Evolutionary conservation across 2,113 vertebrate genomes (phyloP).

Genomic region (Bothrops jararaca): DNA sequence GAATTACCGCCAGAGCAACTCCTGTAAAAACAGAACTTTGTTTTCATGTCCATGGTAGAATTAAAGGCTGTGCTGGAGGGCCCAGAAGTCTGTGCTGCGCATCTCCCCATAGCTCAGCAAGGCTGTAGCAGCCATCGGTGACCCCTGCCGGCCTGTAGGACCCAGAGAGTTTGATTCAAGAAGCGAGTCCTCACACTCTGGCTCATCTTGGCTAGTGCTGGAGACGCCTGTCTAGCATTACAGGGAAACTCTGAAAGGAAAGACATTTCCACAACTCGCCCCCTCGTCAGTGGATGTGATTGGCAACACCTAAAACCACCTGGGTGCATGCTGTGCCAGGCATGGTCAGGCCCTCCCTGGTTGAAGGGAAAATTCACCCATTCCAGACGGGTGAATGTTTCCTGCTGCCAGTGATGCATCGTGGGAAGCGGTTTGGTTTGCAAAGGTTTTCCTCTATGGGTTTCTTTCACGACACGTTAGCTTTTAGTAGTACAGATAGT

Average conservation of each 20-base stretch:
- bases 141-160: not conserved
- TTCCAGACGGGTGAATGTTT: not conserved
- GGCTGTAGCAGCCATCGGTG: not conserved
- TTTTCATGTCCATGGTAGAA: not conserved
- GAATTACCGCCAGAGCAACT: not conserved
- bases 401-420: not conserved
- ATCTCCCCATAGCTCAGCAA: not conserved
- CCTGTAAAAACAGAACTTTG: not conserved
- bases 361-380: too few species aligned
- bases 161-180: not conserved
- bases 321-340: not conserved
- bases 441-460: not conserved
- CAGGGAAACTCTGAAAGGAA: not conserved
- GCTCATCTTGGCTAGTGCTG: not conserved
- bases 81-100: not conserved
- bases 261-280: not conserved
- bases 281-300: not conserved
- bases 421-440: not conserved
- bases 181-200: too few species aligned
- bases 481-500: not conserved
- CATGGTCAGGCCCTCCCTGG: not conserved
- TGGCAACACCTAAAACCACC: not conserved
- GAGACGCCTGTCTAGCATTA: not conserved
- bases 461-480: not conserved
- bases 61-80: conserved; percentile 8